These are phyloP conservation scores for Branchipolynoe longqiensis DNA, from an alignment of 2,888 invertebrate species.

Conservation along the genomic window DNA sequence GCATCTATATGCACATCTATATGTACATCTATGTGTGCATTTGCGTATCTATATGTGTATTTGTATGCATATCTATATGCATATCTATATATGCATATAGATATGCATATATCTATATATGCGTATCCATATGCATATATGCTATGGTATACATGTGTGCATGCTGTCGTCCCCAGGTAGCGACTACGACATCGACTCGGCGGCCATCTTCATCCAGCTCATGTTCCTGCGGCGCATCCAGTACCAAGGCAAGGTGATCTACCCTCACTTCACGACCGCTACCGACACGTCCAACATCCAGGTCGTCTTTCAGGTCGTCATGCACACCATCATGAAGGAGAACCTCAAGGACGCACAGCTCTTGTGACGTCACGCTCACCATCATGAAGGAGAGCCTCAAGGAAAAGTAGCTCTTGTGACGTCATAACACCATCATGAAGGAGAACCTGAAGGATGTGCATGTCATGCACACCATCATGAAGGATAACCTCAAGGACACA, in stretches of 20 bases:
- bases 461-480: constrained; percentile 86
- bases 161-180: constrained; percentile 82
- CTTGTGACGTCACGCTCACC: constrained; percentile 61
- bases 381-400: background rate
- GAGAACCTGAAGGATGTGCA: too few relatives aligned
- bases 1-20: background rate
- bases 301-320: constrained; percentile 86
- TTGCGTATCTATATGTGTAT: background rate
- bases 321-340: constrained; percentile 86
- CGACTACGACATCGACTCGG: constrained; percentile 86
- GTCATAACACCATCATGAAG: too few relatives aligned
- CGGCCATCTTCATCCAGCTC: constrained; percentile 86
- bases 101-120: background rate
- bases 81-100: background rate
- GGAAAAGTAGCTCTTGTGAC: too few relatives aligned
- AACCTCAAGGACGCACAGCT: constrained; percentile 85
- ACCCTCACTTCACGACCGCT: constrained; percentile 87
- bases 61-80: background rate
- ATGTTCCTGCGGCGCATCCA: constrained; percentile 85
- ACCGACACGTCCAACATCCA: constrained; percentile 87
- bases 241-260: constrained; percentile 85
- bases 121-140: background rate
- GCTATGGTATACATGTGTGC: background rate
- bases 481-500: constrained; percentile 85
- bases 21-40: background rate